These are phyloP conservation scores for Cephus cinctus DNA, from an alignment of 1,140 invertebrate genomes.

Conservation along the genomic window DNA sequence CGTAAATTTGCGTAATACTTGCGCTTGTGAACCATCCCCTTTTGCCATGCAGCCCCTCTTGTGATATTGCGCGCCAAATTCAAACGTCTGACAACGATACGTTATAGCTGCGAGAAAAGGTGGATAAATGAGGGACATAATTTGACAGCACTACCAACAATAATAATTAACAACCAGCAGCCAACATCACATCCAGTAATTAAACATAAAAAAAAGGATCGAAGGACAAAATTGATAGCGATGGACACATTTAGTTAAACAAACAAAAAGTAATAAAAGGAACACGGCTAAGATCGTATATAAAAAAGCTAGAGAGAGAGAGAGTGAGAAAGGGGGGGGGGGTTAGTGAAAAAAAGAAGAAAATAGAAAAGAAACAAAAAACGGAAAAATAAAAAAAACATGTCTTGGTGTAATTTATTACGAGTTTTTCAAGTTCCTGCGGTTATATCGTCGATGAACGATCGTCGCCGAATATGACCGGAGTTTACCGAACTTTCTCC, in stretches of 20 bases:
- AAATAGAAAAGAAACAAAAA: slow-evolving; percentile 3
- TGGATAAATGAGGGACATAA: too few species aligned
- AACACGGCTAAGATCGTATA: too few species aligned
- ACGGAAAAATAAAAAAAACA: slow-evolving; percentile 16
- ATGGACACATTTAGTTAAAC: slow-evolving; percentile 6
- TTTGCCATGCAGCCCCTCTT: too few species aligned
- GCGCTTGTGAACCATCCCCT: not conserved
- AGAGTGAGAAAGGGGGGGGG: too few species aligned
- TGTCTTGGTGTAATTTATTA: slow-evolving; percentile 51
- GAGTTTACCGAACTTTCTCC: too few species aligned
- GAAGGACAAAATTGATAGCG: slow-evolving; percentile 7
- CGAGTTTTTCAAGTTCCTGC: too few species aligned
- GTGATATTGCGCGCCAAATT: too few species aligned
- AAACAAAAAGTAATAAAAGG: slow-evolving; percentile 15
- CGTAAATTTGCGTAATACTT: not conserved
- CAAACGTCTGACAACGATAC: too few species aligned
- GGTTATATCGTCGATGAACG: not conserved
- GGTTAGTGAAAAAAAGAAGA: slow-evolving; percentile 7
- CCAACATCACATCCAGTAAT: slow-evolving; percentile 2
- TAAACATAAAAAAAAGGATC: slow-evolving; percentile 7
- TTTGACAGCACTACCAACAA: too few species aligned
- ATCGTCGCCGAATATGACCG: not conserved
- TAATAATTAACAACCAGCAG: not conserved
- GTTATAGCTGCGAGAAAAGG: too few species aligned
- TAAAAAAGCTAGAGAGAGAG: too few species aligned